These are phyloP conservation scores for Erythrocebus patas DNA, from an alignment of 2,113 vertebrate genomes.

Conservation along the genomic window DNA sequence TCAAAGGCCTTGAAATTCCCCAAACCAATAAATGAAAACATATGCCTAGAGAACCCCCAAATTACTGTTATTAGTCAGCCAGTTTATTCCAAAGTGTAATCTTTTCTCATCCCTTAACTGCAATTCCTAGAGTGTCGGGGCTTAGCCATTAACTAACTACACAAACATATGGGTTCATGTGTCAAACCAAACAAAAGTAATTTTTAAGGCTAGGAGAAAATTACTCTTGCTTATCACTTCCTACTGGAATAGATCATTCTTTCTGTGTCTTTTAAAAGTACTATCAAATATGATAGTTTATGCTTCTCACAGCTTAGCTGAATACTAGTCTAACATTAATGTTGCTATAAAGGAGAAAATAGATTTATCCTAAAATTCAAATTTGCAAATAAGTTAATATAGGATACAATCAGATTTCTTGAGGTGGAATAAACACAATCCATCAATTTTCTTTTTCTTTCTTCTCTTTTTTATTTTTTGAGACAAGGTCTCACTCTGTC, in stretches of 20 bases:
- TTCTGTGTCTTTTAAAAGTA: neutral
- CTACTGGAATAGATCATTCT: neutral
- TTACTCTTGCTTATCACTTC: neutral
- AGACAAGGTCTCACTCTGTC: too few relatives aligned
- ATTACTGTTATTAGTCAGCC: neutral
- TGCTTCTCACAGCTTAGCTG: neutral
- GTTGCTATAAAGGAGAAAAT: conserved; percentile 32
- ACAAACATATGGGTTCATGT: neutral
- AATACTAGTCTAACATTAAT: conserved; percentile 24
- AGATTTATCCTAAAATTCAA: conserved; percentile 25
- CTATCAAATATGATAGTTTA: neutral
- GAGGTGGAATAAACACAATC: neutral
- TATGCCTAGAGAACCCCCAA: neutral
- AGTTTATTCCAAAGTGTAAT: conserved; percentile 37
- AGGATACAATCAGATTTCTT: neutral
- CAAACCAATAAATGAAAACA: conserved; percentile 22
- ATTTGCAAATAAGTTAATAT: conserved; percentile 27
- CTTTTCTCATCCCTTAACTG: conserved; percentile 34
- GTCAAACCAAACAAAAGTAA: conserved; percentile 1
- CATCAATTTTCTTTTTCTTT: too few relatives aligned
- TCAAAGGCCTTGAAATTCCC: conserved; percentile 31
- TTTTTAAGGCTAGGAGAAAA: conserved; percentile 30
- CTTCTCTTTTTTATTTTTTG: too few relatives aligned
- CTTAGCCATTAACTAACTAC: neutral
- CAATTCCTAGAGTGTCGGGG: neutral